phyloP scores from a whole-genome alignment of 2,888 invertebrate genomes.

The Oscheius sp. region DNA sequence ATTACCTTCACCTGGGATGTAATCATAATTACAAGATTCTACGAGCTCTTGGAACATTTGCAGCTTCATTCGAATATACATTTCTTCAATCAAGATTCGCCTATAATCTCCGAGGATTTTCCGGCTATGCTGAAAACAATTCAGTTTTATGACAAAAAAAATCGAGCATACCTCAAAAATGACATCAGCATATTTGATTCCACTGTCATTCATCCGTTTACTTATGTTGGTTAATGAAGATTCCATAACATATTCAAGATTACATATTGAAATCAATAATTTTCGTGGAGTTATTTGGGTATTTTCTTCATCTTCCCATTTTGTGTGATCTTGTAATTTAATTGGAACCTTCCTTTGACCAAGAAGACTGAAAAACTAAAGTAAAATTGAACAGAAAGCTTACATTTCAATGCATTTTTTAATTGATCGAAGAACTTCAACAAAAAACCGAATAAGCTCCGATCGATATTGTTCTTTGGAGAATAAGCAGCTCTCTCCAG shows the following conservation, averaged over 20 bases:
- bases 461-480: constrained; percentile 64
- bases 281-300: constrained; percentile 59
- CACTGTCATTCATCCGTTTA: constrained; percentile 66
- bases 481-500: constrained; percentile 70
- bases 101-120: constrained; percentile 61
- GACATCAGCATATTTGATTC: constrained; percentile 67
- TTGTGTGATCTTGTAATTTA: not conserved
- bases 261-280: constrained; percentile 69
- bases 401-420: constrained; percentile 34
- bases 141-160: constrained; percentile 2
- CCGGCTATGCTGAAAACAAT: constrained; percentile 63
- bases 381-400: not conserved
- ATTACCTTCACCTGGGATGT: constrained; percentile 64
- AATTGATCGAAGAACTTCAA: constrained; percentile 59
- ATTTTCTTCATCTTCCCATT: constrained; percentile 19
- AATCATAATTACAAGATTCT: constrained; percentile 60
- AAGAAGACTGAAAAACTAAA: constrained; percentile 9
- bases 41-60: constrained; percentile 58
- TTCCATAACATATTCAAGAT: constrained; percentile 70
- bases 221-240: constrained; percentile 64
- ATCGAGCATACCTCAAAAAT: constrained; percentile 62
- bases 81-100: constrained; percentile 53
- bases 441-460: constrained; percentile 61
- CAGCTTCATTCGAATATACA: constrained; percentile 65
- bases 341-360: constrained; percentile 9